Conservation (phyloP, 2,113 vertebrate species). For the Carlito syrichta region DNA sequence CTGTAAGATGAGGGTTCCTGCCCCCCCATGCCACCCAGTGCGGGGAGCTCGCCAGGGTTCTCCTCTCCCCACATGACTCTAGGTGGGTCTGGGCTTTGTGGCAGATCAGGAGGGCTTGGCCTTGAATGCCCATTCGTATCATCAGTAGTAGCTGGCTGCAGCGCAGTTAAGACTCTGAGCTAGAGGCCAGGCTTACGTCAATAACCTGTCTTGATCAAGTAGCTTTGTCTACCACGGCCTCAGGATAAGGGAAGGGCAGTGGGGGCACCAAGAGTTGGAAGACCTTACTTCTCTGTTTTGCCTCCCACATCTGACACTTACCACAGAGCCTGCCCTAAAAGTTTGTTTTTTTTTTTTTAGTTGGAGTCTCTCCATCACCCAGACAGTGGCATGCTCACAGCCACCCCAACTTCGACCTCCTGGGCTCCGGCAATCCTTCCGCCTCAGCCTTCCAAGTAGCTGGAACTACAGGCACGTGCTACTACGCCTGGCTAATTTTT, state of each 20-base stretch:
- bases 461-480: no score
- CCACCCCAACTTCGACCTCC: no score
- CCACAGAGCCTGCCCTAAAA: not conserved
- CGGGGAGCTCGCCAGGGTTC: not conserved
- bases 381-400: no score
- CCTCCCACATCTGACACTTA: not conserved
- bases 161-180: not conserved
- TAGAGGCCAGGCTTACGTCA: not conserved
- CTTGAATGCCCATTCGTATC: not conserved
- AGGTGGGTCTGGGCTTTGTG: not conserved
- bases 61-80: not conserved
- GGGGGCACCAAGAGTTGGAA: accelerated
- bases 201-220: not conserved
- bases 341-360: no score
- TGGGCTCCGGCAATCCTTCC: no score
- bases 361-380: no score
- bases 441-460: no score
- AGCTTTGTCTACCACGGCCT: not conserved
- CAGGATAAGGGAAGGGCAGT: not conserved
- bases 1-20: not conserved
- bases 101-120: not conserved
- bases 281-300: not conserved
- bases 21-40: accelerated
- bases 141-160: not conserved
- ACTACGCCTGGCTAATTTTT: no score